Conservation (phyloP, 2,888 invertebrate genomes). For the Pseudolycoriella hygida region DNA sequence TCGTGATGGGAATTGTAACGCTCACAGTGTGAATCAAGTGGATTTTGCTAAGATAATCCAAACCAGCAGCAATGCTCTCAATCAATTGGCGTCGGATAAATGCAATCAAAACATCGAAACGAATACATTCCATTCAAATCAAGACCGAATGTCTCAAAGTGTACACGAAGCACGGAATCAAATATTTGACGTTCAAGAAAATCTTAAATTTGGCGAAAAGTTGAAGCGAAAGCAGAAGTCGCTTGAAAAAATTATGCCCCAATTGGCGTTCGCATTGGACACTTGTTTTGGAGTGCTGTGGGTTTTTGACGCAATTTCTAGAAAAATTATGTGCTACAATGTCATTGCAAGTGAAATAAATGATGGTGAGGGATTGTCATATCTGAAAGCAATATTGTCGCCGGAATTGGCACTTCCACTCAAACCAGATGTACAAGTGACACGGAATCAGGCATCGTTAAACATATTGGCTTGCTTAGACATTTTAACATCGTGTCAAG, state of each 20-base stretch:
- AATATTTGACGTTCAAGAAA: conserved; percentile 24
- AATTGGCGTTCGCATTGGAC: conserved; percentile 42
- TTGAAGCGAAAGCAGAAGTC: conserved; percentile 12
- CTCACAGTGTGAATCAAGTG: conserved; percentile 71
- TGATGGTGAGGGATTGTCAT: neutral
- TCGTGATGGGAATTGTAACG: conserved; percentile 69
- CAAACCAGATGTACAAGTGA: conserved; percentile 46
- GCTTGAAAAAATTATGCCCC: conserved; percentile 21
- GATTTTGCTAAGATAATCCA: conserved; percentile 58
- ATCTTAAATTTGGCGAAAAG: conserved; percentile 13
- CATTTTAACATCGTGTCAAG: conserved; percentile 67
- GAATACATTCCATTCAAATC: conserved; percentile 2
- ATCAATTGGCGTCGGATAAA: conserved; percentile 11
- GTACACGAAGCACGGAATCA: conserved; percentile 29
- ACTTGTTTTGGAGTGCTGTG: conserved; percentile 86
- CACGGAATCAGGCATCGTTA: conserved; percentile 75
- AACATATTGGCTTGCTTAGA: conserved; percentile 81
- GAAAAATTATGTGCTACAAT: conserved; percentile 56
- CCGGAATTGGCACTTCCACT: conserved; percentile 70
- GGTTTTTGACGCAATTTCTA: conserved; percentile 58
- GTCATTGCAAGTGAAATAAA: conserved; percentile 57
- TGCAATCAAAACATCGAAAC: conserved; percentile 24
- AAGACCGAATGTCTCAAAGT: conserved; percentile 26
- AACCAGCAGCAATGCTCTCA: conserved; percentile 27
- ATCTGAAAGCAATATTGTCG: conserved; percentile 42